These are phyloP conservation scores for Nyctereutes procyonoides DNA, from an alignment of 2,113 vertebrate species.

Conservation along the genomic window DNA sequence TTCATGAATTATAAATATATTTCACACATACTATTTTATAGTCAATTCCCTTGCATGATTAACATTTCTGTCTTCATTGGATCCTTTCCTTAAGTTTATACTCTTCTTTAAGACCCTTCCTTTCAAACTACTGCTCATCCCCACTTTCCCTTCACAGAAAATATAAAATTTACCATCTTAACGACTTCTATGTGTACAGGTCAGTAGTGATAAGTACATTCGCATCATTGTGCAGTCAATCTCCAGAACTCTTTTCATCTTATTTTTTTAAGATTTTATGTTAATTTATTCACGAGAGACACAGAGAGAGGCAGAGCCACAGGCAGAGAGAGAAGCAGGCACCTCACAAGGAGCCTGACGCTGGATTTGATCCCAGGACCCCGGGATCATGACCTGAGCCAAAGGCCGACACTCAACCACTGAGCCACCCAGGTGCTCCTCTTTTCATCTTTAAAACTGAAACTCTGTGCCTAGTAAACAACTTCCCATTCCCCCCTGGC, in stretches of 20 bases:
- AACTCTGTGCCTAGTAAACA: not conserved
- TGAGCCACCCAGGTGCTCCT: not conserved
- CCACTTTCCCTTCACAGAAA: not conserved
- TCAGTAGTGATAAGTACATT: not conserved
- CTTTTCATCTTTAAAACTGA: not conserved
- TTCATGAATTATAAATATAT: constrained; percentile 10
- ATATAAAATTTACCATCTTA: not conserved
- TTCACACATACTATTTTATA: not conserved
- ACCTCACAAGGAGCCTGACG: no score
- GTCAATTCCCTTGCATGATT: not conserved
- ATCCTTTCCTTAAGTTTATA: not conserved
- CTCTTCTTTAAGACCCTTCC: not conserved
- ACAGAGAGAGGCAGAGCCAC: no score
- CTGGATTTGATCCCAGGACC: no score
- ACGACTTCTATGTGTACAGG: not conserved
- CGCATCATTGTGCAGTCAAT: not conserved
- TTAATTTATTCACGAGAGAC: no score
- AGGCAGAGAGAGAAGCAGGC: no score
- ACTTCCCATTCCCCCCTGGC: no score
- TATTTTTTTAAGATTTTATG: no score
- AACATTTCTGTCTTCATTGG: not conserved
- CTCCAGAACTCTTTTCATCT: not conserved
- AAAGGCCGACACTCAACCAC: no score
- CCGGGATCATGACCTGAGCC: no score
- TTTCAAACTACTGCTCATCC: not conserved